Conservation (phyloP, 2,113 vertebrate genomes). For the Anarrhichthys ocellatus region DNA sequence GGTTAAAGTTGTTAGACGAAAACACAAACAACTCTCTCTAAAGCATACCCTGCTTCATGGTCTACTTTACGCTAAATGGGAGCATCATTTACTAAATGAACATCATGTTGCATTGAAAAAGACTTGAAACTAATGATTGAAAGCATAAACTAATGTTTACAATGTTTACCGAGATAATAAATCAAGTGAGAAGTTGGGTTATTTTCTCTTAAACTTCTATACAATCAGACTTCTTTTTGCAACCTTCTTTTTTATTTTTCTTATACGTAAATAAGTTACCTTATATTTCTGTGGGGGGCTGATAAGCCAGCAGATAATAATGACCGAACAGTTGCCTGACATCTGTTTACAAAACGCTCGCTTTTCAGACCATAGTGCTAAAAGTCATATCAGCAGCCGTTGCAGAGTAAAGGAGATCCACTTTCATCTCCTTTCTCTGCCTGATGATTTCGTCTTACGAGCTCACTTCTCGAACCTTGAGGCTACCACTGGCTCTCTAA, state of each 20-base stretch:
- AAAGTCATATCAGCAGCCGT: constrained; percentile 17
- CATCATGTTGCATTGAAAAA: too few relatives aligned
- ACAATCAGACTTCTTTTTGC: too few relatives aligned
- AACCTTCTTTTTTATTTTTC: not conserved
- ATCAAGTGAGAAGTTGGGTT: too few relatives aligned
- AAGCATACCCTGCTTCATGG: too few relatives aligned
- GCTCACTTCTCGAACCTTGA: constrained; percentile 26
- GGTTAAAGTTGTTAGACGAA: too few relatives aligned
- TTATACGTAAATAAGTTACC: not conserved
- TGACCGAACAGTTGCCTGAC: constrained; percentile 20
- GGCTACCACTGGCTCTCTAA: constrained; percentile 32
- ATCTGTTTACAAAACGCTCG: constrained; percentile 20
- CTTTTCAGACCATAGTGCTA: constrained; percentile 9
- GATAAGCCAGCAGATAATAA: not conserved
- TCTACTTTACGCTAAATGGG: too few relatives aligned
- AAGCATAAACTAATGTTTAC: too few relatives aligned
- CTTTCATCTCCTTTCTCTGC: constrained; percentile 41
- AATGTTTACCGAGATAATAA: too few relatives aligned
- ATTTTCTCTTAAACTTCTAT: too few relatives aligned
- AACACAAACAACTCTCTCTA: too few relatives aligned
- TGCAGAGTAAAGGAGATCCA: constrained; percentile 3
- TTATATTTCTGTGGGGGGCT: not conserved
- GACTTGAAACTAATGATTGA: too few relatives aligned
- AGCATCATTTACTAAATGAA: too few relatives aligned
- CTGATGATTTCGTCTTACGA: constrained; percentile 45